These are phyloP conservation scores for Notarius quadriscutis DNA, from an alignment of 2,113 vertebrate genomes.

Conservation along the genomic window DNA sequence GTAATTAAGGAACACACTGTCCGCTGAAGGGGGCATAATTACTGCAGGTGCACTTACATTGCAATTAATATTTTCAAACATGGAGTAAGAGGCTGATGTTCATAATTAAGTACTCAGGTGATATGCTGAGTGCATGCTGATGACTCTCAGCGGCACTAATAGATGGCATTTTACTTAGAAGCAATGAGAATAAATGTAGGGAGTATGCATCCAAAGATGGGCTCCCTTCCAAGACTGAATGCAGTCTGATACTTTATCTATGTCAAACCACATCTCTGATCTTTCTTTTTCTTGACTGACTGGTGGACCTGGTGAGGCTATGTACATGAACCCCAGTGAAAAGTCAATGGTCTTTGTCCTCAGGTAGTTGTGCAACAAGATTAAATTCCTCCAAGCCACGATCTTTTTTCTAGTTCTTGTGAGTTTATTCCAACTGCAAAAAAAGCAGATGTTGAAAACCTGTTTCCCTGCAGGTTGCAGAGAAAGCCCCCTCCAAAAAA, in stretches of 20 bases:
- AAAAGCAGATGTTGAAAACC: background rate
- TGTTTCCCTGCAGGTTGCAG: background rate
- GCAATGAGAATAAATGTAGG: background rate
- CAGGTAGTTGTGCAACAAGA: background rate
- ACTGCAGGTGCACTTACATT: constrained; percentile 35
- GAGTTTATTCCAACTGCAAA: background rate
- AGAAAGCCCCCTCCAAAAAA: background rate
- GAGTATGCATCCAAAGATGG: background rate
- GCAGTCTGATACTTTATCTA: background rate
- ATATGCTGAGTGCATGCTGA: constrained; percentile 38
- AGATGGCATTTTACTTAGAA: constrained; percentile 48
- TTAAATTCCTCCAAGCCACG: background rate
- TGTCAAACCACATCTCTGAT: background rate
- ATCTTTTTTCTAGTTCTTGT: background rate
- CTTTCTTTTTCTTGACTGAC: background rate
- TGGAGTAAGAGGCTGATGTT: constrained; percentile 44
- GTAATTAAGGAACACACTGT: constrained; percentile 50
- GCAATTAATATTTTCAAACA: constrained; percentile 56
- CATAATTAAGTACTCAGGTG: constrained; percentile 55
- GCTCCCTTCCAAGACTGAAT: background rate
- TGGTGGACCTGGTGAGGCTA: background rate
- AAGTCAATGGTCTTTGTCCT: background rate
- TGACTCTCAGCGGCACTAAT: constrained; percentile 45
- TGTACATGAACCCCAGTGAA: background rate
- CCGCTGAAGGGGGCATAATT: constrained; percentile 16